Conservation (phyloP, 1,140 invertebrate genomes). For the Ceratosolen fusciceps region DNA sequence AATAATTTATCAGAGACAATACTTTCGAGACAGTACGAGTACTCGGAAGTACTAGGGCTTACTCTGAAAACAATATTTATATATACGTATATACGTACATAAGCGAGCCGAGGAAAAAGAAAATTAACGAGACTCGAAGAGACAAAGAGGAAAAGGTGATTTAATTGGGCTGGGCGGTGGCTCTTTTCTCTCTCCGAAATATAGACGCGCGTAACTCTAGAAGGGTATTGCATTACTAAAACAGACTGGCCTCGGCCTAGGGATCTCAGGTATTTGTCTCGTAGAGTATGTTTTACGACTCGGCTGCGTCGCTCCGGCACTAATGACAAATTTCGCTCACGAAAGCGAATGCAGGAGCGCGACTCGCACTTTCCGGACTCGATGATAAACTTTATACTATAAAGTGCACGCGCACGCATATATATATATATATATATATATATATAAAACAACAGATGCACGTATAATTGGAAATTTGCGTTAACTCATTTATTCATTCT, state of each 20-base stretch:
- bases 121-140: slow-evolving; percentile 32
- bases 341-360: neutral
- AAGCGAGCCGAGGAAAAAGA: neutral
- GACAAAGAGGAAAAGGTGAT: slow-evolving; percentile 41
- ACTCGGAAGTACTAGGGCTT: neutral
- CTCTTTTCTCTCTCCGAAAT: slow-evolving; percentile 60
- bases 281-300: slow-evolving; percentile 23
- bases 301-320: neutral
- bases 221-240: slow-evolving; percentile 67
- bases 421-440: no score
- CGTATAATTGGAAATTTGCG: no score
- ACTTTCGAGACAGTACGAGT: neutral
- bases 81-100: neutral
- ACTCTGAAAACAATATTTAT: neutral
- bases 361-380: neutral
- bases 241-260: slow-evolving; percentile 50
- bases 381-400: neutral
- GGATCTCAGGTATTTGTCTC: slow-evolving; percentile 33
- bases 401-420: no score
- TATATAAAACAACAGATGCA: no score
- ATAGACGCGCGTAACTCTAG: slow-evolving; percentile 60
- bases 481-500: no score
- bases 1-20: neutral
- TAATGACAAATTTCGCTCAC: slow-evolving; percentile 5
- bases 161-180: slow-evolving; percentile 58